A percentile compares a stretch with the other conserved stretches of the same genome.
These are phyloP conservation scores for Phyllotreta cruciferae DNA, from an alignment of 2,888 invertebrate species.

Conservation along the genomic window DNA sequence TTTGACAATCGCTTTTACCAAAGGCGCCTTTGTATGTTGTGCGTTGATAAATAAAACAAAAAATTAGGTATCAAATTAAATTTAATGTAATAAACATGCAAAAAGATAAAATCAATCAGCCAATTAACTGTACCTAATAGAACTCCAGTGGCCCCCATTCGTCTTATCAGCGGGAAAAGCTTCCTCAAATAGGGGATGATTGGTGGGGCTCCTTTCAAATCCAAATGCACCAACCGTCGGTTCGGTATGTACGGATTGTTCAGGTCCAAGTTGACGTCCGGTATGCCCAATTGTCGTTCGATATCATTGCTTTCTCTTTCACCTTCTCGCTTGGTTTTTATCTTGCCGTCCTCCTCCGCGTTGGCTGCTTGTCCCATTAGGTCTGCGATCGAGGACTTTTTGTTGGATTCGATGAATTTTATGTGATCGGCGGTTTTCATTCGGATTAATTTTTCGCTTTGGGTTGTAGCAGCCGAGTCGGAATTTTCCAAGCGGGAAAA, in stretches of 20 bases:
- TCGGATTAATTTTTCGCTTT: constrained; percentile 40
- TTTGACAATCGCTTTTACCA: too few relatives aligned
- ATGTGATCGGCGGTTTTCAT: too few relatives aligned
- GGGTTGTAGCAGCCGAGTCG: constrained; percentile 45
- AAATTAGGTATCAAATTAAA: constrained; percentile 7
- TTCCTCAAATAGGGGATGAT: constrained; percentile 67
- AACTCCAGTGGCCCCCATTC: constrained; percentile 75
- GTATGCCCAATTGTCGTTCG: constrained; percentile 59
- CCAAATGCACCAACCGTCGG: constrained; percentile 73
- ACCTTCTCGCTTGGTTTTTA: constrained; percentile 33
- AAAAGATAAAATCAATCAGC: background rate
- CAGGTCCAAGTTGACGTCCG: constrained; percentile 57
- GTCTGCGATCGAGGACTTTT: too few relatives aligned
- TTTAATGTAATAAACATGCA: background rate
- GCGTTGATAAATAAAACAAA: background rate
- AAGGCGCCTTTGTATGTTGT: too few relatives aligned
- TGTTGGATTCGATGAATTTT: too few relatives aligned
- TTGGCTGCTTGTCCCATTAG: constrained; percentile 23
- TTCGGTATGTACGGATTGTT: constrained; percentile 61
- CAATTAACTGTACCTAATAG: constrained; percentile 51
- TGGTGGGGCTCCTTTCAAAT: constrained; percentile 80
- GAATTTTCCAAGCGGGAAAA: constrained; percentile 51
- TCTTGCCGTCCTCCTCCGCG: constrained; percentile 40
- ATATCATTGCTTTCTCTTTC: constrained; percentile 47
- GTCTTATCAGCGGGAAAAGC: constrained; percentile 65